Evolutionary conservation across 35 echinoderm and acorn worm genomes (phyloP), one percentile per base, ranked within the genome.

Genomic region (Amphiura filiformis): DNA sequence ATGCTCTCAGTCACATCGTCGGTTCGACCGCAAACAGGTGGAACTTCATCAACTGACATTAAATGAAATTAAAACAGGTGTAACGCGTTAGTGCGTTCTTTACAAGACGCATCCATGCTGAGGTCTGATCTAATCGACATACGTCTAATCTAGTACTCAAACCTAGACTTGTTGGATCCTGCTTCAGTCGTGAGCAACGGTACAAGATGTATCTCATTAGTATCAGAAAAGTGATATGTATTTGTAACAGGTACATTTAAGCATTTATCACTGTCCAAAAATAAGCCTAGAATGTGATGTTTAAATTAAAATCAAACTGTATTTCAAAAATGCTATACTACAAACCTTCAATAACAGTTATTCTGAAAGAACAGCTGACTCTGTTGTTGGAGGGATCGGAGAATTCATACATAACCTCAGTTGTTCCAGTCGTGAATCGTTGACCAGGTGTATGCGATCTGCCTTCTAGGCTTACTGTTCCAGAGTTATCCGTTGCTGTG

Each of bases 401-500:
- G 14, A 91, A 91, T 13, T 52, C 32, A 80, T 95, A 95, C 13
- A 26, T 80, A 4, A 95, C 93, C 32, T 4, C 14, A 13, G 86
- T 91, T 78, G 44, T 78, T 20, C 90, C 93, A 17, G 88, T 85
- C 5, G 32, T 18, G 82, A 95, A 95, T 20, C 76, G 26, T 32
- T 84, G 20, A 18, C 93, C 93, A 14, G 90, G 76, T 20, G 65
- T 32, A 70, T 92, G 81, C 5, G 81, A 85, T 17, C 49, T 78
- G 7, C 76, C 36, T 34, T 89, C 56, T 17, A 49, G 22, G 0
- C 77, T 87, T 42, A 86, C 44, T 52, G 31, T 14, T 32, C 93
- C 93, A 79, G 76, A 76, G 76, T 87, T 88, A 47, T 95, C 93
- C 14, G 84, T 91, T 3, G 85, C 93, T 9, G 84, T 91, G 34